Conservation (phyloP, 2,888 invertebrate species). For the Hemithea aestivaria region DNA sequence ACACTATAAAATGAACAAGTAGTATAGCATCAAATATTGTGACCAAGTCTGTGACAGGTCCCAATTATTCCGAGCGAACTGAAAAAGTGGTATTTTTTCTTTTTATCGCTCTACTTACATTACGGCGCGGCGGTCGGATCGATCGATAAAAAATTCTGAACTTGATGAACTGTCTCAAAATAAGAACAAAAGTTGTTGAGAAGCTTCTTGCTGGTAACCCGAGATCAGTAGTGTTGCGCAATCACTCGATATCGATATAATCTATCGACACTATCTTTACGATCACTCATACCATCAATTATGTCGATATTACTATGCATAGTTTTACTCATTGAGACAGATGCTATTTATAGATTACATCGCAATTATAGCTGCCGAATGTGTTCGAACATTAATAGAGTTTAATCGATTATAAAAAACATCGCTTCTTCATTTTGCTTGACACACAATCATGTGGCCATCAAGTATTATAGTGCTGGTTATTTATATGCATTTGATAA, state of each 20-base stretch:
- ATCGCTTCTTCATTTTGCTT: too few species aligned
- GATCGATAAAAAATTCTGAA: constrained; percentile 27
- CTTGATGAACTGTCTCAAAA: constrained; percentile 54
- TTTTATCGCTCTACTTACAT: constrained; percentile 28
- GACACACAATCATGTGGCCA: too few species aligned
- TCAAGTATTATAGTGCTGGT: too few species aligned
- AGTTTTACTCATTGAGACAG: too few species aligned
- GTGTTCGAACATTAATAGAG: too few species aligned
- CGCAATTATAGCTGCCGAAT: too few species aligned
- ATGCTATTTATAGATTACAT: too few species aligned
- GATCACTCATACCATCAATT: background rate
- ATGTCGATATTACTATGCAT: background rate
- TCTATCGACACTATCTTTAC: background rate
- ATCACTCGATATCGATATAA: constrained; percentile 1
- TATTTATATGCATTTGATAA: too few species aligned
- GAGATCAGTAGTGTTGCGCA: constrained; percentile 47
- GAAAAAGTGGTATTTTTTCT: constrained; percentile 23
- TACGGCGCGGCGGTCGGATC: constrained; percentile 14
- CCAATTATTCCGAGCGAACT: constrained; percentile 22
- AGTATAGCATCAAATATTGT: constrained; percentile 17
- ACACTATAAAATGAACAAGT: constrained; percentile 1
- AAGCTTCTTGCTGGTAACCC: constrained; percentile 51
- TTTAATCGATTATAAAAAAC: too few species aligned
- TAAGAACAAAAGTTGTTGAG: constrained; percentile 50
- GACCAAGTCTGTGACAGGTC: constrained; percentile 24